A percentile compares a stretch with the other conserved stretches of the same genome.
These are phyloP conservation scores for Beris morrisii DNA, from an alignment of 2,888 invertebrate genomes.

Conservation along the genomic window DNA sequence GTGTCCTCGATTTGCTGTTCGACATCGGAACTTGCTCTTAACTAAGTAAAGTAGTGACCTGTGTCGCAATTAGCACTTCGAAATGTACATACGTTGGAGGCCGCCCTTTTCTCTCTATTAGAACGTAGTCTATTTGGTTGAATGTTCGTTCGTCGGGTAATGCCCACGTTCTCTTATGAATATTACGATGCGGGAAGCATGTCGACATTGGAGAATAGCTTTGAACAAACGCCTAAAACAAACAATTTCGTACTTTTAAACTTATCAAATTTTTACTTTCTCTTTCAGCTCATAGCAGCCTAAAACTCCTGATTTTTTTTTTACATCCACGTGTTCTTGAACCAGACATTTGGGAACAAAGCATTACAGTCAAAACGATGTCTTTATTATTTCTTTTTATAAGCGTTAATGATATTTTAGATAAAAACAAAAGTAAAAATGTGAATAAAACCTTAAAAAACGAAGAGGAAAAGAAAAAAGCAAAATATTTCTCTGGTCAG, in stretches of 20 bases:
- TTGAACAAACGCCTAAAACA: not conserved
- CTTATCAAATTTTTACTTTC: not conserved
- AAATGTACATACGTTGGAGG: too few species aligned
- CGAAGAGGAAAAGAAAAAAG: slow-evolving; percentile 1
- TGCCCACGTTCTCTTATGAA: too few species aligned
- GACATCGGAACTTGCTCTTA: too few species aligned
- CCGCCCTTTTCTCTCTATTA: too few species aligned
- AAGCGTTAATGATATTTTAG: slow-evolving; percentile 28
- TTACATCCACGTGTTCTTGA: slow-evolving; percentile 13
- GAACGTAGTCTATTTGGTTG: too few species aligned
- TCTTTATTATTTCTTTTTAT: slow-evolving; percentile 31
- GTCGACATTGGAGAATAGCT: too few species aligned
- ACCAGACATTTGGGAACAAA: slow-evolving; percentile 8
- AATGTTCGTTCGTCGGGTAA: too few species aligned
- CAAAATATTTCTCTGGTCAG: slow-evolving; percentile 14
- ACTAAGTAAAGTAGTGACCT: too few species aligned
- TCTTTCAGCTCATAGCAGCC: slow-evolving; percentile 32
- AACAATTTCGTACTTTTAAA: not conserved
- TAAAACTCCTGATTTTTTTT: slow-evolving; percentile 14
- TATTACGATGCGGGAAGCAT: too few species aligned
- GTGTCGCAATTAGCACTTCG: too few species aligned
- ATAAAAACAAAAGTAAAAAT: slow-evolving; percentile 24
- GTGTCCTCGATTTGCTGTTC: too few species aligned
- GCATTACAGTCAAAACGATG: slow-evolving; percentile 32
- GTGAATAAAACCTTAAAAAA: slow-evolving; percentile 8